Evolutionary conservation across 2,113 vertebrate genomes (phyloP).

Genomic region (Prunella fulvescens): DNA sequence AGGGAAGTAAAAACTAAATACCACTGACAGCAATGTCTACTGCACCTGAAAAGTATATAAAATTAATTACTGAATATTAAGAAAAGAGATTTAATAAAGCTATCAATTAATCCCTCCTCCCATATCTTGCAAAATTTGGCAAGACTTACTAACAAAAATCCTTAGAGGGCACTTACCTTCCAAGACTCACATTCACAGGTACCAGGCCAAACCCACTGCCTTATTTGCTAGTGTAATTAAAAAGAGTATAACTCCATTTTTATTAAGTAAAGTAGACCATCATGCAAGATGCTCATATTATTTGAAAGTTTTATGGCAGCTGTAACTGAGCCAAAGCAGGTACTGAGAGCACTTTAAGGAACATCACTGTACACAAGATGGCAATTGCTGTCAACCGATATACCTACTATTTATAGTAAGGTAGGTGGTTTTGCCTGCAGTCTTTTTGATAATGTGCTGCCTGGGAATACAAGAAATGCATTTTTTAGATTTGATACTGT

Average conservation of each 20-base stretch:
- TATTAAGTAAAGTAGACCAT: slow-evolving; percentile 7
- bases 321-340: background rate
- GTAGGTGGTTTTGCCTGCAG: background rate
- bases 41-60: background rate
- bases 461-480: background rate
- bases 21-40: background rate
- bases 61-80: background rate
- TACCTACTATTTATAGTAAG: background rate
- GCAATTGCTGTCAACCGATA: background rate
- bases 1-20: background rate
- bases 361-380: background rate
- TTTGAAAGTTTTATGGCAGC: background rate
- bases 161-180: background rate
- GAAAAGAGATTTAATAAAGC: background rate
- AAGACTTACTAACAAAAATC: background rate
- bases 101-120: background rate
- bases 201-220: background rate
- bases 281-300: background rate
- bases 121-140: background rate
- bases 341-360: background rate
- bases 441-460: background rate
- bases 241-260: background rate
- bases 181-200: background rate
- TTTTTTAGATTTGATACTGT: background rate
- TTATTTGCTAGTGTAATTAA: slow-evolving; percentile 13